Evolutionary conservation across 2,888 invertebrate genomes (phyloP), one percentile per base, ranked within the genome.

Genomic region (Pyrochroa serraticornis): DNA sequence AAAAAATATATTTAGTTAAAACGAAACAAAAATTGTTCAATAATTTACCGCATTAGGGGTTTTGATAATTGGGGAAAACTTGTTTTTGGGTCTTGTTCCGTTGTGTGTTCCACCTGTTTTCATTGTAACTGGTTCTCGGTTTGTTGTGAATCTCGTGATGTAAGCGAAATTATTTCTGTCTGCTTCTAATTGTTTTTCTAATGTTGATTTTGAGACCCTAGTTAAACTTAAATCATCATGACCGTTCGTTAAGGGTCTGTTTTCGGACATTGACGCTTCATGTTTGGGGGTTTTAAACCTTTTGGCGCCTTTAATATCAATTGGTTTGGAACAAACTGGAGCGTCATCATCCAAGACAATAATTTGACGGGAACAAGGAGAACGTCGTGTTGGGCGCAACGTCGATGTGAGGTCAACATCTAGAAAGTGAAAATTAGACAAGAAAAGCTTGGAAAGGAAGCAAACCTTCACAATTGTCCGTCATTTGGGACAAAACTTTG

Each of bases 161-260:
- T 70, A 68, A 7, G 66, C 67, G 31, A 67, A 66, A 12, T 67
- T 70, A 8, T 36, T 49, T 45, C 62, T 70, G 35, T 67, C 66
- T 6, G 71, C 66, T 49, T 69, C 66, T 3, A 45, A 7, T 54
- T 63, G 65, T 55, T 71, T 75, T 22, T 65, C 66, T 14, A 50
- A 56, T 0, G 69, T 60, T 33, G 71, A 64, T 54, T 69, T 71
- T 3, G 60, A 63, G 49, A 68, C 67, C 48, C 67, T 70, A 6
- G 75, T 64, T 56, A 74, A 73, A 22, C 63, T 66, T 6, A 77
- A 62, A 55, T 77, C 75, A 55, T 75, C 72, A 10, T 69, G 68
- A 44, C 63, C 42, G 32, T 57, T 58, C 50, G 33, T 9, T 46
- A 30, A 39, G 31, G 13, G 36, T 30, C 33, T 6, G 51, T 57